Percentiles rank a stretch among this genome's conserved stretches.
phyloP scores from a whole-genome alignment of 2,888 invertebrate species.

The Dasysyrphus albostriatus region DNA sequence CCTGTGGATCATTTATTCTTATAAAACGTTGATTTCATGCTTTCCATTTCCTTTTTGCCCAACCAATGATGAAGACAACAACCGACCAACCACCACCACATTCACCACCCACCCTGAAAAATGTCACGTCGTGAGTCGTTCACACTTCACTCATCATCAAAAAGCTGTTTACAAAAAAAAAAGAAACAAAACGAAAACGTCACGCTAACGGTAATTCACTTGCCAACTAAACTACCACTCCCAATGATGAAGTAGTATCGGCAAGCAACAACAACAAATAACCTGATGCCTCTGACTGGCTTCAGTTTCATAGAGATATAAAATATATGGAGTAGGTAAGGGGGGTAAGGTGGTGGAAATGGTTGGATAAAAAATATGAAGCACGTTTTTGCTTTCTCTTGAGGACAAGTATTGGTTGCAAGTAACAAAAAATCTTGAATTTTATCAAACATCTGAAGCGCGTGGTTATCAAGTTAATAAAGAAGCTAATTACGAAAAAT shows the following conservation, averaged over 20 bases:
- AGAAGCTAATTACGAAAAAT: too few relatives aligned
- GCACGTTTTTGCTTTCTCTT: constrained; percentile 11
- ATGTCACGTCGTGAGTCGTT: constrained; percentile 60
- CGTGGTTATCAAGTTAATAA: too few relatives aligned
- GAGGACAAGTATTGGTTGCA: constrained; percentile 20
- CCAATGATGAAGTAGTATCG: constrained; percentile 30
- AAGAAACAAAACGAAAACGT: constrained; percentile 38
- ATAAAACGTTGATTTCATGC: constrained; percentile 73
- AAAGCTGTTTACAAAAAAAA: constrained; percentile 45
- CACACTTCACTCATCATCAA: constrained; percentile 73
- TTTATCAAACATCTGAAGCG: too few relatives aligned
- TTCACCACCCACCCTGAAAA: constrained; percentile 38
- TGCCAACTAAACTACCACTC: constrained; percentile 61
- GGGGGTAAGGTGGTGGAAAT: background rate
- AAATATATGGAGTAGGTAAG: background rate
- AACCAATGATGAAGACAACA: background rate
- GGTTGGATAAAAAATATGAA: background rate
- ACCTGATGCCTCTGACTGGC: constrained; percentile 66
- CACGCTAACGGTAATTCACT: constrained; percentile 72
- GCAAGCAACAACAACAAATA: constrained; percentile 10
- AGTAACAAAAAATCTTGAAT: background rate
- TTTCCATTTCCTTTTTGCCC: constrained; percentile 33
- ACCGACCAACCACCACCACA: background rate
- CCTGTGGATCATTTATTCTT: constrained; percentile 69
- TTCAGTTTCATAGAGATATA: constrained; percentile 48